Percentiles rank a stretch among this genome's conserved stretches.
phyloP scores from a whole-genome alignment of 2,113 vertebrate genomes.

The Perognathus longimembris region DNA sequence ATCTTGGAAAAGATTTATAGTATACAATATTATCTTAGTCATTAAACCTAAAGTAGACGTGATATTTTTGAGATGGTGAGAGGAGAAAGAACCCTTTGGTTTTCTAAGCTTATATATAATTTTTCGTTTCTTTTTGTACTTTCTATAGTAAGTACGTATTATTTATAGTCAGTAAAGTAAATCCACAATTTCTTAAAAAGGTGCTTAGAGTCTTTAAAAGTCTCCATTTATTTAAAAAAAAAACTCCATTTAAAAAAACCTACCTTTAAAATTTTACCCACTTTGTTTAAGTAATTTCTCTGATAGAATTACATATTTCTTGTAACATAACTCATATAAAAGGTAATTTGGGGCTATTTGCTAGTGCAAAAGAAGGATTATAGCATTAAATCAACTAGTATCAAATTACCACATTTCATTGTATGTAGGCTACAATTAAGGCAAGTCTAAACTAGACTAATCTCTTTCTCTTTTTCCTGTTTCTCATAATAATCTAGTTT shows the following conservation, averaged over 20 bases:
- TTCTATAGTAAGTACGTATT: slow-evolving; percentile 30
- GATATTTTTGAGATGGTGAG: background rate
- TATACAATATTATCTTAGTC: background rate
- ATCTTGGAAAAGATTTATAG: slow-evolving; percentile 30
- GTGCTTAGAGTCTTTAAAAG: background rate
- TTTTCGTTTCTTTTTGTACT: slow-evolving; percentile 39
- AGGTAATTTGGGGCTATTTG: slow-evolving; percentile 68
- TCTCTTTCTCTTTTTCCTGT: slow-evolving; percentile 1
- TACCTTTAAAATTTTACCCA: slow-evolving; percentile 42
- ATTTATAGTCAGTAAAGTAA: slow-evolving; percentile 48
- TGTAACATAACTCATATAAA: slow-evolving; percentile 65
- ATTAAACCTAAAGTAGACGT: slow-evolving; percentile 11
- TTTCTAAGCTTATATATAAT: slow-evolving; percentile 4
- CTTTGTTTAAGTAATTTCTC: slow-evolving; percentile 60
- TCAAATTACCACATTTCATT: slow-evolving; percentile 65
- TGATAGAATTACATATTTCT: slow-evolving; percentile 65
- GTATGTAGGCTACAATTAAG: slow-evolving; percentile 60
- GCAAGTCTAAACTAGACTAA: slow-evolving; percentile 59
- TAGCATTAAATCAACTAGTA: slow-evolving; percentile 60
- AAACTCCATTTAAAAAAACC: background rate
- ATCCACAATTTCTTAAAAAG: background rate
- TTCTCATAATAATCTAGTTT: slow-evolving; percentile 50
- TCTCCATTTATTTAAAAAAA: background rate
- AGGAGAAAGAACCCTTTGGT: background rate
- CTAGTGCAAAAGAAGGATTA: slow-evolving; percentile 60